Base-by-base conservation (phyloP, 2,113 vertebrate genomes). In the Xenus cinereus region DNA sequence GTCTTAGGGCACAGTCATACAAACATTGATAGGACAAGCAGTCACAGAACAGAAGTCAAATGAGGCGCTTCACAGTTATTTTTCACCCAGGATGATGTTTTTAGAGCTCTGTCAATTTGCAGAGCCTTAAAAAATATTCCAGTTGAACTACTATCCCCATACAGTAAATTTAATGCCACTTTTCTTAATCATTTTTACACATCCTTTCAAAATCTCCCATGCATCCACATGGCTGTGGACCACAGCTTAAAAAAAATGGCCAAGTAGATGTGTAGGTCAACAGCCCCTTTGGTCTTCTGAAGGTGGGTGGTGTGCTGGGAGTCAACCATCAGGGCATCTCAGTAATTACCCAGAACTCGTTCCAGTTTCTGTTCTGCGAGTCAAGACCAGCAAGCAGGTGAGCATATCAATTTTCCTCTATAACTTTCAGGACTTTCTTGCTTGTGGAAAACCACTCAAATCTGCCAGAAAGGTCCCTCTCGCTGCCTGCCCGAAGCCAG, bases 61-160 rank as follows among this genome's bases (percentile, higher is more conserved):
- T 33, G 41, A 93, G 62, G 43, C 41, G 92, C 56, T 78, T 81
- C 43, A 83, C 22, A 54, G 50, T 24, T 30, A 27, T 85, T 91
- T 95, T 95, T 94, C 53, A 94, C 21, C 59, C 54, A 67, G 81
- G 41, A 91, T 79, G 27, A 72, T 87, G 39, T 48, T 93, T 93
- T 95, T 91, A 82, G 84, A 96, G 81, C 45, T 94, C 59, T 82
- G 21, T 57, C 89, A 89, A 79, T 89, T 84, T 87, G 66, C 64
- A 94, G 62, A 87, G 35, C 56, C 23, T 10, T 64, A 89, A 86
- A 90, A 93, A 56, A 60, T n/a, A 91, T 68, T 78, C 27, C 76
- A 39, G 39, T 35, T 71, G 59, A 91, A 78, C 69, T 72, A 43
- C n/a, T 33, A 21, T 54, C 43, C 37, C 66, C 69, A 33, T 32